A percentile compares a stretch with the other conserved stretches of the same genome.
Evolutionary conservation across 2,797 vertebrate species (phyloP).

Genomic region (Catharus ustulatus): DNA sequence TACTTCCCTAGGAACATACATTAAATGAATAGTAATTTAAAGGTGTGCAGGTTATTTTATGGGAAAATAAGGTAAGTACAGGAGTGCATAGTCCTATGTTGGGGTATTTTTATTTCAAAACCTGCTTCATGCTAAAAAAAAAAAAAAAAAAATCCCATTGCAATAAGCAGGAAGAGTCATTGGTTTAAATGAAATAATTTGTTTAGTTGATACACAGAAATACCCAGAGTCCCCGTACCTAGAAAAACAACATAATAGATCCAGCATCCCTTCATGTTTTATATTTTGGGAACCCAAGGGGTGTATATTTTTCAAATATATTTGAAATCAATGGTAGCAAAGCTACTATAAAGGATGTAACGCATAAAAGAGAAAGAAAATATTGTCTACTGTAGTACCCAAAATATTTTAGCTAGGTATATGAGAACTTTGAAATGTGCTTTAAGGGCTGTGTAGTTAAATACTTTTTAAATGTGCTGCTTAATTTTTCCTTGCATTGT

Average conservation of each 20-base stretch:
- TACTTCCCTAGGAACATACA: not conserved
- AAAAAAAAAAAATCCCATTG: not conserved
- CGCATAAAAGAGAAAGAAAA: not conserved
- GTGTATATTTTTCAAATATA: not conserved
- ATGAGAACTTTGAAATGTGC: conserved; percentile 50
- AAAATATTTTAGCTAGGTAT: not conserved
- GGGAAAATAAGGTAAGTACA: not conserved
- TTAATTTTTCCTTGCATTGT: conserved; percentile 77
- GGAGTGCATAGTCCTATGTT: not conserved
- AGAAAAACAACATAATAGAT: not conserved
- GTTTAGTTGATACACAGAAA: not conserved
- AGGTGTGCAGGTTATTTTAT: not conserved
- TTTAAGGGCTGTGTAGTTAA: conserved; percentile 64
- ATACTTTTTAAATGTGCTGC: conserved; percentile 69
- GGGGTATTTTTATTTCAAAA: not conserved
- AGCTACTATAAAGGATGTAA: not conserved
- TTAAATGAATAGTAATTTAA: not conserved
- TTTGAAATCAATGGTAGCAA: not conserved
- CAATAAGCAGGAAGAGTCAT: not conserved
- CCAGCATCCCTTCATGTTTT: not conserved
- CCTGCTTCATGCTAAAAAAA: not conserved
- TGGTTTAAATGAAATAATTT: not conserved
- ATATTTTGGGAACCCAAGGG: not conserved
- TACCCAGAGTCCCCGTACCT: not conserved
- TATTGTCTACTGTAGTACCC: not conserved